phyloP scores from a whole-genome alignment of 2,888 invertebrate species.

The Spilarctia lutea region DNA sequence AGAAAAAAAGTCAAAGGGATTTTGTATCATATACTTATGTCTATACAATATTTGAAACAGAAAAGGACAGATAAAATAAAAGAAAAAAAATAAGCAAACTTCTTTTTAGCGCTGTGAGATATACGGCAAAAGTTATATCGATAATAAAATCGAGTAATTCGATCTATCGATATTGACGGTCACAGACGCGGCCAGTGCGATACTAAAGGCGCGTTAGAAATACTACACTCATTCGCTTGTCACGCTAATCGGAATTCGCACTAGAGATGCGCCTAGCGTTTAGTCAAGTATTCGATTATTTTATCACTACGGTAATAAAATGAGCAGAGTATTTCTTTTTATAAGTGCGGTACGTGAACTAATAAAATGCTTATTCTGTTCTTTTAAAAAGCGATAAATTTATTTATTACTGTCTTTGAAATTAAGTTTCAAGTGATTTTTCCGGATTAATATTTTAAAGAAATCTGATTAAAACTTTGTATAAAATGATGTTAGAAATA shows the following conservation, averaged over 20 bases:
- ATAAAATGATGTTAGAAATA: not conserved
- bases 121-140: constrained; percentile 43
- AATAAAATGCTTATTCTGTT: constrained; percentile 8
- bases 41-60: too few relatives aligned
- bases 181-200: constrained; percentile 33
- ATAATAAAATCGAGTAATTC: constrained; percentile 50
- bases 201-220: constrained; percentile 43
- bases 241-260: constrained; percentile 30
- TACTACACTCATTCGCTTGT: constrained; percentile 45
- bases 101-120: constrained; percentile 19
- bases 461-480: not conserved
- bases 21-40: too few relatives aligned
- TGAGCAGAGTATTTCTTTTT: constrained; percentile 7
- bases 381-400: constrained; percentile 9
- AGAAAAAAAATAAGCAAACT: not conserved
- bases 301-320: constrained; percentile 17
- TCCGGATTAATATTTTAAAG: not conserved
- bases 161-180: constrained; percentile 50
- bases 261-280: constrained; percentile 26
- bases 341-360: constrained; percentile 7
- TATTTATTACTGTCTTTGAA: not conserved
- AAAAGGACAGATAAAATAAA: not conserved
- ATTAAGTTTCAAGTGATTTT: not conserved
- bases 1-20: too few relatives aligned
- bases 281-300: constrained; percentile 26